These are phyloP conservation scores for Lepilemur ruficaudatus DNA, from an alignment of 2,797 vertebrate species.

Conservation along the genomic window DNA sequence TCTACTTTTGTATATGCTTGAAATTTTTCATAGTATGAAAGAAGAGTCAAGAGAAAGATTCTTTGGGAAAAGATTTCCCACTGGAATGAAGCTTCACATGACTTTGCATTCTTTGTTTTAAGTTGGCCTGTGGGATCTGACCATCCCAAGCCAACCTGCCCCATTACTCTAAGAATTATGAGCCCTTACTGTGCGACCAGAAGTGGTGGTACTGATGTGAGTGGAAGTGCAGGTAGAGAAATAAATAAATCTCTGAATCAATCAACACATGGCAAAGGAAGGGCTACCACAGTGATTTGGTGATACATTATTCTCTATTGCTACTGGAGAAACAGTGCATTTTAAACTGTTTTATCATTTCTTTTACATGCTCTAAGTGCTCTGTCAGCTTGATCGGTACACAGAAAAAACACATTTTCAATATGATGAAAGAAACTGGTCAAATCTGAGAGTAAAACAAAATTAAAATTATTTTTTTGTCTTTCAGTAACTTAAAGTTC, in stretches of 20 bases:
- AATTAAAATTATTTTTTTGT: neutral
- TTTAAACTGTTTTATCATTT: conserved; percentile 11
- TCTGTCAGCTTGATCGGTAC: neutral
- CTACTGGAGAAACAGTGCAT: neutral
- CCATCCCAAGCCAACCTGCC: neutral
- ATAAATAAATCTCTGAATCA: neutral
- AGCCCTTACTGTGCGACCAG: neutral
- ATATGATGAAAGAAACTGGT: neutral
- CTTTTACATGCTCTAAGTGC: neutral
- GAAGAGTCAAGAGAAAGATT: neutral
- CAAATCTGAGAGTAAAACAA: neutral
- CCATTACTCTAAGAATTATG: neutral
- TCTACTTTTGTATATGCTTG: neutral
- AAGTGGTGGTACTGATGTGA: neutral
- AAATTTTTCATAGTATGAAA: neutral
- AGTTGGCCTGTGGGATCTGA: neutral
- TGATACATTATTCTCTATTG: neutral
- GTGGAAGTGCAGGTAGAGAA: accelerated
- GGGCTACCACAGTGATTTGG: neutral
- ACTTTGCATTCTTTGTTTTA: neutral
- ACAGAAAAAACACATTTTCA: neutral
- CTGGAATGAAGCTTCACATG: neutral
- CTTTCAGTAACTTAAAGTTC: neutral
- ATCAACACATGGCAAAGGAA: neutral
- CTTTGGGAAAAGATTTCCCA: neutral